phyloP scores from a whole-genome alignment of 2,888 invertebrate species.

The Stenoptilia bipunctidactyla region DNA sequence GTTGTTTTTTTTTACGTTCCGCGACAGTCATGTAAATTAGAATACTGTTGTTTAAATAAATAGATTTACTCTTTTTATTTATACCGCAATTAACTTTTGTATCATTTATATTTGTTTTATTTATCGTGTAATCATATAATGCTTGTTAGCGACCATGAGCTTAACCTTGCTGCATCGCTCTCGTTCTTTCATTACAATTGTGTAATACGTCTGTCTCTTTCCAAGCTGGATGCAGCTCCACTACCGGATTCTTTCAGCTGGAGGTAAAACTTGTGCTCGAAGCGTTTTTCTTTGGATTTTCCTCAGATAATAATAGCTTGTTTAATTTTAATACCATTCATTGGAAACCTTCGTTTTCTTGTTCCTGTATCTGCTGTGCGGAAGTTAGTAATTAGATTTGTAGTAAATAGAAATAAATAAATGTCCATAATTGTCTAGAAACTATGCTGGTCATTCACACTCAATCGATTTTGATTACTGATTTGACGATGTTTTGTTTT shows the following conservation, averaged over 20 bases:
- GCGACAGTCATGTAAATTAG: too few relatives aligned
- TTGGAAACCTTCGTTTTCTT: too few relatives aligned
- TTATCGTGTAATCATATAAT: slow-evolving; percentile 19
- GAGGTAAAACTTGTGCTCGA: not conserved
- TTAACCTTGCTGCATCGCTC: slow-evolving; percentile 50
- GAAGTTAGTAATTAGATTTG: too few relatives aligned
- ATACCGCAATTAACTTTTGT: not conserved
- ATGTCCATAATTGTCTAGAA: too few relatives aligned
- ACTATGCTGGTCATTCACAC: too few relatives aligned
- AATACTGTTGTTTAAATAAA: not conserved
- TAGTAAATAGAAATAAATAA: too few relatives aligned
- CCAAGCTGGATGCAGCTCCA: slow-evolving; percentile 27
- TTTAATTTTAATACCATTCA: too few relatives aligned
- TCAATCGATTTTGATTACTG: too few relatives aligned
- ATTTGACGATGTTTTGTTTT: too few relatives aligned
- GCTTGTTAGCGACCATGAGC: slow-evolving; percentile 43
- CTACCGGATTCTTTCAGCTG: slow-evolving; percentile 54
- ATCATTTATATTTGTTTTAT: too few relatives aligned
- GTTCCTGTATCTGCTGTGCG: too few relatives aligned
- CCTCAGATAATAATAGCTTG: not conserved
- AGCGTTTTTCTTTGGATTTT: too few relatives aligned
- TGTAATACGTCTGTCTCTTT: slow-evolving; percentile 28
- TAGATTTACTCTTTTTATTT: not conserved
- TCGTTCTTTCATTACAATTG: slow-evolving; percentile 27
- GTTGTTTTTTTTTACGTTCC: slow-evolving; percentile 6